phyloP scores from a whole-genome alignment of 2,113 vertebrate genomes.

The Nesospiza acunhae region DNA sequence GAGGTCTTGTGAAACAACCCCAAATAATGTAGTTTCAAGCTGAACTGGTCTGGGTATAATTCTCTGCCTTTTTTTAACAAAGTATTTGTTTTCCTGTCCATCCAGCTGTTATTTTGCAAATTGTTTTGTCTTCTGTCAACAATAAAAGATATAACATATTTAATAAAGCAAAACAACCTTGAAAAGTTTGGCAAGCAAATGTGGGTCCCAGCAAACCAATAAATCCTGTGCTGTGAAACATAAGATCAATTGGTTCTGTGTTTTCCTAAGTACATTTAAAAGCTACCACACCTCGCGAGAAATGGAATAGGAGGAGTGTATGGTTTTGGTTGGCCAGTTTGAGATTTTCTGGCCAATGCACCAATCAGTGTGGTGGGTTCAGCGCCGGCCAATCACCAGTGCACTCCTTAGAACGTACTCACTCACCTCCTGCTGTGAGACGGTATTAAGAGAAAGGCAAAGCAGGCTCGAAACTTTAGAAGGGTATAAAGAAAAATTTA shows the following conservation, averaged over 20 bases:
- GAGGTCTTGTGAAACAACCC: rapidly evolving
- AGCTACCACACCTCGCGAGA: not conserved
- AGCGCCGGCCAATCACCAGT: not conserved
- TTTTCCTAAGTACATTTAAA: not conserved
- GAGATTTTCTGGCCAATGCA: not conserved
- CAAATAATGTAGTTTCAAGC: not conserved
- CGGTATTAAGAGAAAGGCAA: not conserved
- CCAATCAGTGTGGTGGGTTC: not conserved
- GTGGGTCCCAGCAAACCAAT: not conserved
- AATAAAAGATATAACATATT: not conserved
- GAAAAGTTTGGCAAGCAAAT: not conserved
- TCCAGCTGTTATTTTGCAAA: not conserved
- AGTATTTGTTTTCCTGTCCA: not conserved
- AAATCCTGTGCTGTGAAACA: not conserved
- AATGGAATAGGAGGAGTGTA: not conserved
- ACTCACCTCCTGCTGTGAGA: not conserved
- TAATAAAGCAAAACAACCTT: slow-evolving; percentile 2
- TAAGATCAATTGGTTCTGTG: not conserved
- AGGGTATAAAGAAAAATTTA: not conserved
- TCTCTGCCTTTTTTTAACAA: not conserved
- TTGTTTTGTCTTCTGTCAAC: not conserved
- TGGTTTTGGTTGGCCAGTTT: not conserved
- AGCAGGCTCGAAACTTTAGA: not conserved
- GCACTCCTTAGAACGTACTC: not conserved
- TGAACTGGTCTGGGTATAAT: not conserved